These are phyloP conservation scores for Sorex maritimensis DNA, from an alignment of 2,797 vertebrate genomes.

Conservation along the genomic window DNA sequence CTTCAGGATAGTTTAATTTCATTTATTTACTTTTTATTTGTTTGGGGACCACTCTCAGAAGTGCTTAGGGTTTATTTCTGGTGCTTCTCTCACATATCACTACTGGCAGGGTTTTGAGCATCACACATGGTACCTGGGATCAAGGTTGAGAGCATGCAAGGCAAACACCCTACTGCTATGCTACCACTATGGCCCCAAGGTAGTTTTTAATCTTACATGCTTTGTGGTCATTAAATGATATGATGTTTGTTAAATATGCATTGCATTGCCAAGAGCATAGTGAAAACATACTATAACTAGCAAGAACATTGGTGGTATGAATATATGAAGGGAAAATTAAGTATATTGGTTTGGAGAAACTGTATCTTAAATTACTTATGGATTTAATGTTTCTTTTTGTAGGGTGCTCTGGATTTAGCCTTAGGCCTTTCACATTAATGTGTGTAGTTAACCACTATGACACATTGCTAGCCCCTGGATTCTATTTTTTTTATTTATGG, in stretches of 20 bases:
- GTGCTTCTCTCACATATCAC: too few species aligned
- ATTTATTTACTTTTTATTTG: too few species aligned
- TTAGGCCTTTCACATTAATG: not conserved
- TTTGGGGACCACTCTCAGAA: too few species aligned
- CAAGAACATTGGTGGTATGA: not conserved
- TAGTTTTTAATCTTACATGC: not conserved
- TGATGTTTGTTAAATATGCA: not conserved
- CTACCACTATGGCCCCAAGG: too few species aligned
- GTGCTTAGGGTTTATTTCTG: too few species aligned
- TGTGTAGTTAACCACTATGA: not conserved
- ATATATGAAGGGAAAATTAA: not conserved
- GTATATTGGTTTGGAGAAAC: not conserved
- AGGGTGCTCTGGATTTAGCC: too few species aligned
- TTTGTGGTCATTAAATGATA: not conserved
- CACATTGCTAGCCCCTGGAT: not conserved
- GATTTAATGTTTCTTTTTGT: too few species aligned
- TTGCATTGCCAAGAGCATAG: not conserved
- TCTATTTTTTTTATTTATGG: not conserved
- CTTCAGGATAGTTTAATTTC: slow-evolving; percentile 35
- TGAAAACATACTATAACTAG: not conserved
- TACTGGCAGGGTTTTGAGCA: too few species aligned
- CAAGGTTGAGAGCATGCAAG: too few species aligned
- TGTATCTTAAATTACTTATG: too few species aligned
- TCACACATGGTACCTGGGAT: too few species aligned
- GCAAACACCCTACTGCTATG: too few species aligned